These are phyloP conservation scores for Ophonus ardosiacus DNA, from an alignment of 2,888 invertebrate species.

Conservation along the genomic window DNA sequence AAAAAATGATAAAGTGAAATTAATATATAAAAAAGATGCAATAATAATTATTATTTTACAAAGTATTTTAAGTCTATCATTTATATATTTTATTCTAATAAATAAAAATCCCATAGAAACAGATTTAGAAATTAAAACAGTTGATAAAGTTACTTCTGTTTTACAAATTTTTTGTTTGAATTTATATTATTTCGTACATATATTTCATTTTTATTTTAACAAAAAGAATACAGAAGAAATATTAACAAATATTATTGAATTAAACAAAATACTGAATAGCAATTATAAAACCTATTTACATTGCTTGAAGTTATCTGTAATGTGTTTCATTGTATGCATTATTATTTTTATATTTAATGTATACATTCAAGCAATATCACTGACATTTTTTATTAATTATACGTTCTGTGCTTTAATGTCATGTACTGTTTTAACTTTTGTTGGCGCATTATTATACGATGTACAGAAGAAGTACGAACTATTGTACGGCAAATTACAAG, in stretches of 20 bases:
- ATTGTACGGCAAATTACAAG: background rate
- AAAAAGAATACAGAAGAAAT: background rate
- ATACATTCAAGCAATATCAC: too few species aligned
- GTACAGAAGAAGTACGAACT: background rate
- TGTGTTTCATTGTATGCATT: too few species aligned
- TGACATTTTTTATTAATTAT: too few species aligned
- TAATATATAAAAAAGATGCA: background rate
- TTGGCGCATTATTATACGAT: background rate
- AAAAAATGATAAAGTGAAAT: background rate
- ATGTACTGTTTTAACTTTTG: background rate
- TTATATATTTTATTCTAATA: background rate
- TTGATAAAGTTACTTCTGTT: background rate
- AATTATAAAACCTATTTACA: background rate
- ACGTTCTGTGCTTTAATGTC: background rate
- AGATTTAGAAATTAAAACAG: background rate
- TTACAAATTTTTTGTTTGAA: background rate
- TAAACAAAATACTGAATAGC: background rate
- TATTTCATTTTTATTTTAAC: background rate
- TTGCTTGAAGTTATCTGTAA: too few species aligned
- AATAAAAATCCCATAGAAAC: background rate
- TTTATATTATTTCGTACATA: background rate
- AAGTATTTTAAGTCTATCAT: background rate
- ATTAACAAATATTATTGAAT: background rate
- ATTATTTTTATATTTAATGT: too few species aligned
- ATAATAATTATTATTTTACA: background rate